Conservation (phyloP, 2,888 invertebrate species). For the Dilophus febrilis region DNA sequence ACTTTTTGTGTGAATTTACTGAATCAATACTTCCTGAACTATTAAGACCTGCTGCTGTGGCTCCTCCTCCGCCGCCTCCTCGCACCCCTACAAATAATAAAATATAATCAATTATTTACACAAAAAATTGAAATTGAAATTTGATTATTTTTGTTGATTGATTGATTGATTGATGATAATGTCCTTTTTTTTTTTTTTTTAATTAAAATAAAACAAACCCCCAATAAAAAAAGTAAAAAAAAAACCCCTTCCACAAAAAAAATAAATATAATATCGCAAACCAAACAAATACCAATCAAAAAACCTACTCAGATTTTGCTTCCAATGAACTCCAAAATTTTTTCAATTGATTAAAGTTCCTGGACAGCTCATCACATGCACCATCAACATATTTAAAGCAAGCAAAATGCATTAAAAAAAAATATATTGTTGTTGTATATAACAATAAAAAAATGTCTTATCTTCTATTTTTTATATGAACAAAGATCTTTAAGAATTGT, state of each 20-base stretch:
- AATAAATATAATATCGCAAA: too few relatives aligned
- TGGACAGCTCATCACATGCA: neutral
- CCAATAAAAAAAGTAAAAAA: too few relatives aligned
- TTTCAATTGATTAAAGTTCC: slow-evolving; percentile 1
- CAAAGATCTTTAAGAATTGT: neutral
- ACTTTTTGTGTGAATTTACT: neutral
- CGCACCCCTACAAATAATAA: neutral
- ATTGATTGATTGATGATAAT: too few relatives aligned
- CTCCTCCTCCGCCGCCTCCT: neutral
- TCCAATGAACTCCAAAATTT: slow-evolving; percentile 1
- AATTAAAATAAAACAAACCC: too few relatives aligned
- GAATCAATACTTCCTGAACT: neutral
- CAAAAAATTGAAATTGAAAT: too few relatives aligned
- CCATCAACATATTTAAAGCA: neutral
- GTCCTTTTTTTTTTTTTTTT: too few relatives aligned
- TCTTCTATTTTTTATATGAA: neutral
- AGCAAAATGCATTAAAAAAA: neutral
- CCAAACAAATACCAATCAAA: neutral
- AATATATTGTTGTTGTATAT: too few relatives aligned
- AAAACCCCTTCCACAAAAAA: too few relatives aligned
- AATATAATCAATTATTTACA: too few relatives aligned
- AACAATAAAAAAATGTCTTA: too few relatives aligned
- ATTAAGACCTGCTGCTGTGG: too few relatives aligned
- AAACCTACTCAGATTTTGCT: neutral
- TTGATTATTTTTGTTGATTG: too few relatives aligned